Conservation (phyloP, 2,888 invertebrate genomes). For the Harmothoe impar region DNA sequence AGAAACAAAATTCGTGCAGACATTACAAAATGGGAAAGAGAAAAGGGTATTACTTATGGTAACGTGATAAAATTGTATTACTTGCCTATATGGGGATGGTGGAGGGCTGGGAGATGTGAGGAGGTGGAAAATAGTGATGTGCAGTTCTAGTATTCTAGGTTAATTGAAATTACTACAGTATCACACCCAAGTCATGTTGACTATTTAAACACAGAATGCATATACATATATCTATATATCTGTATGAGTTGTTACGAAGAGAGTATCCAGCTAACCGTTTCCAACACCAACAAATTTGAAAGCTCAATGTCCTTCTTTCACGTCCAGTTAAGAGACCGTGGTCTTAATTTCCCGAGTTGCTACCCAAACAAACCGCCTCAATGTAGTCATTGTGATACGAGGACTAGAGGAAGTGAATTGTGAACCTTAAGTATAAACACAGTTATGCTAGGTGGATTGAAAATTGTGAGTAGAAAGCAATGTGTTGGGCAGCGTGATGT, state of each 20-base stretch:
- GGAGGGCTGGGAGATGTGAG: constrained; percentile 45
- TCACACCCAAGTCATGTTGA: constrained; percentile 22
- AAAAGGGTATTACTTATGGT: background rate
- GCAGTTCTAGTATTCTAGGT: constrained; percentile 45
- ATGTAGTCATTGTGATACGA: constrained; percentile 61
- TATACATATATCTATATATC: background rate
- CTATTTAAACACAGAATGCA: background rate
- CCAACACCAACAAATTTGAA: constrained; percentile 38
- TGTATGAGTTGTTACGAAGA: constrained; percentile 2
- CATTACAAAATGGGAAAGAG: background rate
- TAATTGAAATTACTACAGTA: constrained; percentile 23
- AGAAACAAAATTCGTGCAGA: background rate
- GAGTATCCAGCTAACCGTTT: constrained; percentile 34
- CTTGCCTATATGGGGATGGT: constrained; percentile 40
- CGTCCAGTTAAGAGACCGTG: constrained; percentile 56
- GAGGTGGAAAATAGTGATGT: constrained; percentile 36
- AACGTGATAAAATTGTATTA: background rate
- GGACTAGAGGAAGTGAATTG: constrained; percentile 51
- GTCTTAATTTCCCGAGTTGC: constrained; percentile 59
- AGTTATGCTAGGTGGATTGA: constrained; percentile 37
- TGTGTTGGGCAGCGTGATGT: constrained; percentile 46
- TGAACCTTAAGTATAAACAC: constrained; percentile 45
- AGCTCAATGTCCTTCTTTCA: constrained; percentile 60
- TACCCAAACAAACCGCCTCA: constrained; percentile 57
- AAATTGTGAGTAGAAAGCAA: constrained; percentile 50